Evolutionary conservation across 1,140 invertebrate species (phyloP).

Genomic region (Scaptomyza graminum): DNA sequence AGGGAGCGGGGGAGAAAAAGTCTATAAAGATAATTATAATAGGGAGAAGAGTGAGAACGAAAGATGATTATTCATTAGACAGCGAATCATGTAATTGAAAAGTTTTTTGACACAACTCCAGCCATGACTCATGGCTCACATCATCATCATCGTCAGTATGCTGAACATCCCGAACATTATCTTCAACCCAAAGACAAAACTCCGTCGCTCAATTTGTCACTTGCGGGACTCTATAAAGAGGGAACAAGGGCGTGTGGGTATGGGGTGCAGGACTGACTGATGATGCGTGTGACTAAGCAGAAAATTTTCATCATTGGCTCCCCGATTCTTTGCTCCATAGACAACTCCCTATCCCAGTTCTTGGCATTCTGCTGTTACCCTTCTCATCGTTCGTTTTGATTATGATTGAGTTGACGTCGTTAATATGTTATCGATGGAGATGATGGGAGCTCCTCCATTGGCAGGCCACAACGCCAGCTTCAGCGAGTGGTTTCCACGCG

Average conservation of each 20-base stretch:
- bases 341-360: conserved; percentile 8
- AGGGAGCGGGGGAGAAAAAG: neutral
- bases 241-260: conserved; percentile 21
- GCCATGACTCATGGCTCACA: conserved; percentile 32
- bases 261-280: conserved; percentile 38
- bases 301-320: conserved; percentile 49
- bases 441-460: conserved; percentile 1
- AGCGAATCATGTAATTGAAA: conserved; percentile 63
- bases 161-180: conserved; percentile 11
- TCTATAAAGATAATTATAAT: conserved; percentile 27
- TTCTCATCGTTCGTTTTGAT: conserved; percentile 35
- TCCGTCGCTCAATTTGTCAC: conserved; percentile 68
- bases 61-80: conserved; percentile 66
- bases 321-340: conserved; percentile 5
- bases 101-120: conserved; percentile 38
- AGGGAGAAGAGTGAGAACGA: neutral
- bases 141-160: conserved; percentile 14
- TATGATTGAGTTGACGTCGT: conserved; percentile 76
- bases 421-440: conserved; percentile 67
- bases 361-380: neutral
- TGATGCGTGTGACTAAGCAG: conserved; percentile 73
- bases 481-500: conserved; percentile 17
- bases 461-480: neutral
- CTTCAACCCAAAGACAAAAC: conserved; percentile 39
- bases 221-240: neutral